A percentile compares a stretch with the other conserved stretches of the same genome.
Conservation (phyloP, 2,113 vertebrate genomes). For the Eretmochelys imbricata region DNA sequence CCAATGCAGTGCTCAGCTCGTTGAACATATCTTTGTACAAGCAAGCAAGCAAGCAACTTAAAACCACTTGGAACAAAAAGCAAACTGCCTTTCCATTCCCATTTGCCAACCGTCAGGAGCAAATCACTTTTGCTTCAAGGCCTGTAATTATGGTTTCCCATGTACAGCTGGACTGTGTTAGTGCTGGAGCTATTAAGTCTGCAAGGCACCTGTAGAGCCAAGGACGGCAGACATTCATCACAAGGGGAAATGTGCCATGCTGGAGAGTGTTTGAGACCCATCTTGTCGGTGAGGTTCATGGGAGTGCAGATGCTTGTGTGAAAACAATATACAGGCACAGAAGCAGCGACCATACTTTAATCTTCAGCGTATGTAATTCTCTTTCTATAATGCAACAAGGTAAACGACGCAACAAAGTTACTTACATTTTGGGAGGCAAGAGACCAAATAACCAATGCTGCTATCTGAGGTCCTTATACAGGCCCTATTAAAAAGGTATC, state of each 20-base stretch:
- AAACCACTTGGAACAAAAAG: slow-evolving; percentile 9
- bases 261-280: background rate
- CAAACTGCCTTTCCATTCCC: slow-evolving; percentile 18
- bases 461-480: background rate
- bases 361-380: background rate
- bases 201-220: background rate
- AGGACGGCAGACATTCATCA: background rate
- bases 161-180: slow-evolving; percentile 31
- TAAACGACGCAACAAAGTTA: background rate
- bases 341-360: background rate
- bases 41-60: slow-evolving; percentile 16
- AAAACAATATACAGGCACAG: background rate
- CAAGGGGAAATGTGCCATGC: background rate
- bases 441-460: background rate
- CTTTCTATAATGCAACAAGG: background rate
- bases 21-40: background rate
- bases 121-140: slow-evolving; percentile 49
- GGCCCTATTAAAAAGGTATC: background rate
- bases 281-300: background rate
- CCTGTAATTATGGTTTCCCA: slow-evolving; percentile 60
- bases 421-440: background rate
- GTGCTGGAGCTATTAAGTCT: background rate
- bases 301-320: background rate
- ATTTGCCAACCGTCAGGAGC: slow-evolving; percentile 37
- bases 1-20: background rate